Base-by-base conservation (phyloP, 2,888 invertebrate genomes). In the Temnothorax rugatulus region DNA sequence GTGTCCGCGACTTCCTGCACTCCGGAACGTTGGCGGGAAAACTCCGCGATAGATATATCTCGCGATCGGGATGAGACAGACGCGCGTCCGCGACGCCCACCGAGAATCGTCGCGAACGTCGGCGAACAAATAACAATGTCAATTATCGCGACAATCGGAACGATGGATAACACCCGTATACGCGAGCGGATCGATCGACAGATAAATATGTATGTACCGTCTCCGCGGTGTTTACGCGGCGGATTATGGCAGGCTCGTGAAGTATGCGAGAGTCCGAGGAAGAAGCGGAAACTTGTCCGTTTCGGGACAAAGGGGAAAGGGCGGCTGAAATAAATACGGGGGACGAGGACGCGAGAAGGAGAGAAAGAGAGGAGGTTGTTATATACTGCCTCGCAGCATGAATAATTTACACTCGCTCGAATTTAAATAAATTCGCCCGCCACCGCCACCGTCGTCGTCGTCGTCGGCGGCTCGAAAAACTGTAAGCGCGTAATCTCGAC, bases 371-470 rank as follows among this genome's bases (percentile, higher is more conserved):
- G 79, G 84, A 90, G 86, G 87, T 86, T 73, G 88, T 90, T 82
- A 85, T 41, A 88, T 41, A 88, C 84, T 76, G 91, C 79, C 79
- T 83, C 85, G 84, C 63, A 73, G 85, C 88, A 92, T 92, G 92
- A 93, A 93, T 93, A 91, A 92, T 93, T 93, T 90, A 91, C 90
- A 75, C 74, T 86, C 84, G 75, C 77, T 86, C 68, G 89, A 89
- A 92, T 92, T 92, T 89, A 88, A 92, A 92, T 92, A 93, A 92
- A 92, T 92, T 91, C 90, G 88, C 73, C 79, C 71, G 81, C 41
- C 83, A 84, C 71, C 69, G 77, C 50, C 74, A 64, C 11, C 59
- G 34, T 7, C 74, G 68, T 63, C 73, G 68, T 11, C 29, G 18
- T 18, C 52, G 34, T 21, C 52, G 38, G 15, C 38, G 44, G 44